Evolutionary conservation across 2,113 vertebrate species (phyloP).

Genomic region (Seriola aureovittata): DNA sequence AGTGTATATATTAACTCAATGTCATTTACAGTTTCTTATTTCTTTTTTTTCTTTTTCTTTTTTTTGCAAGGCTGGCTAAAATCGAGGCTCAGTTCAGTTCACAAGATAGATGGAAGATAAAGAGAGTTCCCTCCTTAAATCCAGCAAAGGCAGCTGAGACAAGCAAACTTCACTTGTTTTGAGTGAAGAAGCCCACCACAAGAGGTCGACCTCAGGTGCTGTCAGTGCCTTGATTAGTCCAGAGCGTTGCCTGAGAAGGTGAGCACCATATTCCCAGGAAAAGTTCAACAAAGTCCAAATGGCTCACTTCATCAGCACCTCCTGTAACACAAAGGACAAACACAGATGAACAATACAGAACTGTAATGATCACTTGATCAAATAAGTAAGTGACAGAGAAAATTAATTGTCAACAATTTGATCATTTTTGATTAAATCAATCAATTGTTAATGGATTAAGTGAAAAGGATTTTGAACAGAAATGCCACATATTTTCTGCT

Average conservation of each 20-base stretch:
- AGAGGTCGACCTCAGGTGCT: conserved; percentile 47
- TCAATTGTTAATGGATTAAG: too few relatives aligned
- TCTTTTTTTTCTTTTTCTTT: conserved; percentile 25
- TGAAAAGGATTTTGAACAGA: neutral
- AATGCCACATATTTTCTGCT: neutral
- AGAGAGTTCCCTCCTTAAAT: conserved; percentile 71
- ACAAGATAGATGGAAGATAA: conserved; percentile 71
- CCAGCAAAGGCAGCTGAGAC: conserved; percentile 73
- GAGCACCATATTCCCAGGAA: conserved; percentile 41
- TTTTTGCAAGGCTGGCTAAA: conserved; percentile 79
- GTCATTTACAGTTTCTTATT: conserved; percentile 73
- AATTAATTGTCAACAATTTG: neutral
- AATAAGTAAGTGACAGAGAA: neutral
- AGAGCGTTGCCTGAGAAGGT: conserved; percentile 50
- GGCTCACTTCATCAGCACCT: conserved; percentile 77
- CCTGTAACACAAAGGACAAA: conserved; percentile 66
- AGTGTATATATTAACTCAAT: conserved; percentile 75
- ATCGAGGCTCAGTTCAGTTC: conserved; percentile 79
- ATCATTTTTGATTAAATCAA: neutral
- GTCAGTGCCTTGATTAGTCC: conserved; percentile 55
- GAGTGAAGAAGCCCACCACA: conserved; percentile 45
- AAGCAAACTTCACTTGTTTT: conserved; percentile 58
- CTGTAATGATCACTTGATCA: neutral
- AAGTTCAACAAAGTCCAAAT: conserved; percentile 41
- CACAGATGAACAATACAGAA: neutral